These are phyloP conservation scores for Hydrozoanthus gracilis DNA, from an alignment of 92 coral and sea anemone species.

Conservation along the genomic window DNA sequence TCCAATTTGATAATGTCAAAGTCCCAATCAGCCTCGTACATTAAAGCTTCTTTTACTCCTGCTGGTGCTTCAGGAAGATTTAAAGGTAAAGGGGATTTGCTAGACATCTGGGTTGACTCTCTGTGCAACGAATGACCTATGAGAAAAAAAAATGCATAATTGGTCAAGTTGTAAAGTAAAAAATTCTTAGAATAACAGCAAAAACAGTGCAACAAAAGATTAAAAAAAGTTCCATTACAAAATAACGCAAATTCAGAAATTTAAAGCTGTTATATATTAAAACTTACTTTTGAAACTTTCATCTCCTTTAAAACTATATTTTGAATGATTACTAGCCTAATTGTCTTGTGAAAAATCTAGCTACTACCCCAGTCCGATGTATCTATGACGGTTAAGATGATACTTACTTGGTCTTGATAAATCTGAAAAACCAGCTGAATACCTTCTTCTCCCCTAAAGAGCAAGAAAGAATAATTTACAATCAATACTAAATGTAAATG, in stretches of 20 bases:
- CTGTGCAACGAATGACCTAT: conserved; percentile 65
- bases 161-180: no score
- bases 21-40: conserved; percentile 97
- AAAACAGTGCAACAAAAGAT: no score
- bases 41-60: conserved; percentile 87
- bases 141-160: no score
- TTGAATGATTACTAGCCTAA: no score
- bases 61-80: conserved; percentile 94
- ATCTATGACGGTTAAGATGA: conserved; percentile 20
- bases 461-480: not conserved
- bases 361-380: not conserved
- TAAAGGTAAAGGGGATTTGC: conserved; percentile 71
- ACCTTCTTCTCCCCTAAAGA: conserved; percentile 83
- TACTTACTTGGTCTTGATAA: conserved; percentile 70
- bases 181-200: no score
- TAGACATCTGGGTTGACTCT: conserved; percentile 50
- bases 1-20: conserved; percentile 96
- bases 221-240: no score
- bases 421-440: conserved; percentile 74
- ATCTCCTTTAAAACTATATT: no score
- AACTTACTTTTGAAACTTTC: no score
- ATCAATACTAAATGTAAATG: not conserved
- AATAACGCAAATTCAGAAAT: no score
- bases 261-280: no score
- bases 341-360: no score